These are phyloP conservation scores for Saturnia pavonia DNA, from an alignment of 2,888 invertebrate genomes.

Conservation along the genomic window DNA sequence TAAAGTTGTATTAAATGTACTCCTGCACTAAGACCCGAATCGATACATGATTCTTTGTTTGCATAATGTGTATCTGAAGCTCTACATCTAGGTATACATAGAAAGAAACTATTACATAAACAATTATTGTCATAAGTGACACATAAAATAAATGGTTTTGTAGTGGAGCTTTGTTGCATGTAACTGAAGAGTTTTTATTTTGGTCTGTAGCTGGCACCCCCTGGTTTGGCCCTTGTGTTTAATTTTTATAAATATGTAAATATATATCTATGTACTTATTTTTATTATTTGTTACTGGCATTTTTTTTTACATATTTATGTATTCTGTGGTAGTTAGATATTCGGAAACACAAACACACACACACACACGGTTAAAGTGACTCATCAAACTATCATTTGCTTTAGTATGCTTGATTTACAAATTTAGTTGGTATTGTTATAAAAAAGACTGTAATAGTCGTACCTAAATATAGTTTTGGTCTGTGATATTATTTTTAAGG, in stretches of 20 bases:
- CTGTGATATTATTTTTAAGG: slow-evolving; percentile 77
- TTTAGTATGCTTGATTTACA: slow-evolving; percentile 41
- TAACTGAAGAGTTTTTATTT: slow-evolving; percentile 52
- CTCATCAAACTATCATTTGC: slow-evolving; percentile 39
- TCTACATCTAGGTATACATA: neutral
- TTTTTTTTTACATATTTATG: slow-evolving; percentile 24
- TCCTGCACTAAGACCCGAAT: neutral
- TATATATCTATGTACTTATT: slow-evolving; percentile 32
- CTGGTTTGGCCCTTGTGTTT: slow-evolving; percentile 79
- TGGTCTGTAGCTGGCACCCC: slow-evolving; percentile 79
- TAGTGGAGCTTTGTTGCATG: slow-evolving; percentile 75
- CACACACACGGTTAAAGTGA: slow-evolving; percentile 38
- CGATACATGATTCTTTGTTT: neutral
- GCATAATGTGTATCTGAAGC: neutral
- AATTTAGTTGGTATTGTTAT: slow-evolving; percentile 46
- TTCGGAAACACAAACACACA: slow-evolving; percentile 41
- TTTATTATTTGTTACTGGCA: slow-evolving; percentile 36
- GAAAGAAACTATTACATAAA: neutral
- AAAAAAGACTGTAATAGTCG: slow-evolving; percentile 65
- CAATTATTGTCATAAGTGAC: slow-evolving; percentile 38
- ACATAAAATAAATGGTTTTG: slow-evolving; percentile 52
- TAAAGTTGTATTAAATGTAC: too few relatives aligned
- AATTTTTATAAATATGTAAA: slow-evolving; percentile 36
- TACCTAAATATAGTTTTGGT: slow-evolving; percentile 59
- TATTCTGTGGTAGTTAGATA: slow-evolving; percentile 36